phyloP scores from a whole-genome alignment of 2,113 vertebrate species.

The Otis tarda region DNA sequence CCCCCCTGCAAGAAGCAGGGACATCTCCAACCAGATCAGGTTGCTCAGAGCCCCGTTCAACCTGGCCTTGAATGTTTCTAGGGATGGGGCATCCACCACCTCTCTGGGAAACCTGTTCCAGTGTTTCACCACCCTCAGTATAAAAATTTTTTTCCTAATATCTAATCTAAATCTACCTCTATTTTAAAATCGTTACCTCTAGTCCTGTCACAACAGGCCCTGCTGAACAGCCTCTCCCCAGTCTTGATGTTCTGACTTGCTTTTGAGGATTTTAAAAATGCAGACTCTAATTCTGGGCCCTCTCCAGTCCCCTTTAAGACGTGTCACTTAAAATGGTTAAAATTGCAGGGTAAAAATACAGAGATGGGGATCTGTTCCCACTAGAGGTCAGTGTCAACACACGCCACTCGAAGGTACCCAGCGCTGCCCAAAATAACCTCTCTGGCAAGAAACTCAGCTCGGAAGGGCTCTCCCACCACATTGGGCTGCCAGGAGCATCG shows the following conservation, averaged over 20 bases:
- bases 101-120: too few relatives aligned
- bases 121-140: too few relatives aligned
- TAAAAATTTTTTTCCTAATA: too few relatives aligned
- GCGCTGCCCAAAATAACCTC: not conserved
- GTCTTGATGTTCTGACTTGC: not conserved
- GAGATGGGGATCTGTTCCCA: not conserved
- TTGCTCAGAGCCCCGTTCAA: too few relatives aligned
- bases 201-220: too few relatives aligned
- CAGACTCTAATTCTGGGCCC: not conserved
- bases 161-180: too few relatives aligned
- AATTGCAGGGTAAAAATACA: not conserved
- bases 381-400: conserved; percentile 54
- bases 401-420: not conserved
- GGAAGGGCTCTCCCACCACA: not conserved
- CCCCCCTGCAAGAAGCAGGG: too few relatives aligned
- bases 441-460: not conserved
- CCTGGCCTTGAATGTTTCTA: too few relatives aligned
- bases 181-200: too few relatives aligned
- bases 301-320: not conserved
- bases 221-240: not conserved
- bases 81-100: too few relatives aligned
- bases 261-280: not conserved
- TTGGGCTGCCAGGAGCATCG: not conserved
- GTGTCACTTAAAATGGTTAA: not conserved
- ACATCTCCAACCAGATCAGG: too few relatives aligned